Base-by-base conservation (phyloP, 30 jellyfish, hydroid and myxozoan species). In the Chrysaora quinquecirrha region DNA sequence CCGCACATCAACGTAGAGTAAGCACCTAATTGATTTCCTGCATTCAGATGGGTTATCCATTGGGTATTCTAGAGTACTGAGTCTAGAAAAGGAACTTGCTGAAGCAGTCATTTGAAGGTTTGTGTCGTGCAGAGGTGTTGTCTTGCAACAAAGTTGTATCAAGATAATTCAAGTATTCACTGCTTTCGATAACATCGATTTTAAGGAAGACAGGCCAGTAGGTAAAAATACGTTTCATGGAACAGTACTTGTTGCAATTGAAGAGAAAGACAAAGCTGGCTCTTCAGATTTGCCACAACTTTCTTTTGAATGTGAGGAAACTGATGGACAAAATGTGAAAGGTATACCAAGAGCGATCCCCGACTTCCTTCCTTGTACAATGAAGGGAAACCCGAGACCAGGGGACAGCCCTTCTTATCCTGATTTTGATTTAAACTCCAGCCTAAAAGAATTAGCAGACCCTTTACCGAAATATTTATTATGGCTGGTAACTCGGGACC, bases 401-500 rank as follows among this genome's bases (percentile, higher is more conserved):
- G 27, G 32, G 75, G 46, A 63, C 47, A 63, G 75, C 32, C 75
- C 75, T 14, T 63, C 75, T 28, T 63, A 63, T 63, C 75, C 75
- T 32, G 75, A 63, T 63, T 63, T 14, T 63, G 75, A 28, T 63
- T 63, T 63, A 63, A 28, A 63, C 32, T 18, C 43, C 46, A 63
- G 75, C 47, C 35, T 18, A 63, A 32, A 63, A 20, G 75, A 63
- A 32, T 63, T 63, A 63, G 20, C 75, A 28, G 75, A 32, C 75
- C 75, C 47, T 63, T 63, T 63, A 28, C 75, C 20, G 75, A 27
- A 63, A 63, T 38, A 63, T 63, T 63, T 63, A 63, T 63, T 47
- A 28, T 63, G 75, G 75, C 46, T 63, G 46, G 75, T 63, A 63
- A 18, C 75, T 63, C 75, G 75, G 75, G 75, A 63, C 28, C 47